Percentiles rank a stretch among this genome's conserved stretches.
phyloP scores from a whole-genome alignment of 1,140 invertebrate genomes.

The Whitmania pigra region DNA sequence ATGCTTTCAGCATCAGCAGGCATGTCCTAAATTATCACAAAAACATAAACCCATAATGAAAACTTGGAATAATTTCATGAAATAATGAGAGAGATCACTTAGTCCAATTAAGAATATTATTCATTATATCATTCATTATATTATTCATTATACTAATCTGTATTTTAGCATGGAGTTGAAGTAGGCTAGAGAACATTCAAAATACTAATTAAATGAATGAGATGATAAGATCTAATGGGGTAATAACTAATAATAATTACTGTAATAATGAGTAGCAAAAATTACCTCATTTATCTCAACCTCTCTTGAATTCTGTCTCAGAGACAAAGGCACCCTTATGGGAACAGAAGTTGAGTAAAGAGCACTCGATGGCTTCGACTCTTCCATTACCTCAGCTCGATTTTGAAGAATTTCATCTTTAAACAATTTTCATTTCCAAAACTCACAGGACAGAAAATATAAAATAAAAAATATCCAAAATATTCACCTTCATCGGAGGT shows the following conservation, averaged over 20 bases:
- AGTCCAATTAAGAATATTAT: too few relatives aligned
- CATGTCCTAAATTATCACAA: not conserved
- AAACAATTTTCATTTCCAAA: conserved; percentile 3
- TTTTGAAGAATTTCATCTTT: conserved; percentile 4
- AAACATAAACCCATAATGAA: too few relatives aligned
- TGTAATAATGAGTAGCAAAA: too few relatives aligned
- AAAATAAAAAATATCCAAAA: too few relatives aligned
- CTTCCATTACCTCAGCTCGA: not conserved
- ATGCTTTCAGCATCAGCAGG: conserved; percentile 8
- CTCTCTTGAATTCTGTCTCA: not conserved
- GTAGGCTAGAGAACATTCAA: not conserved
- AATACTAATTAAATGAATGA: too few relatives aligned
- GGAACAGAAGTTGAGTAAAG: conserved; percentile 7
- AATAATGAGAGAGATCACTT: too few relatives aligned
- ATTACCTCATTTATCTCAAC: too few relatives aligned
- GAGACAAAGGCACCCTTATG: not conserved
- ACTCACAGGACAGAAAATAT: too few relatives aligned
- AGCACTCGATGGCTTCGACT: not conserved
- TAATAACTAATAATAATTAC: not conserved
- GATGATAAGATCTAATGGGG: not conserved
- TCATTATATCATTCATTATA: too few relatives aligned
- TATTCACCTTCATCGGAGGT: too few relatives aligned
- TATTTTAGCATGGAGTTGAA: not conserved
- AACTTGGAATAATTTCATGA: too few relatives aligned
- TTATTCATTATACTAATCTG: not conserved